A percentile compares a stretch with the other conserved stretches of the same genome.
These are phyloP conservation scores for Mnemiopsis leidyi DNA, from an alignment of 37 sponge, comb jelly and placozoan species.

Conservation along the genomic window DNA sequence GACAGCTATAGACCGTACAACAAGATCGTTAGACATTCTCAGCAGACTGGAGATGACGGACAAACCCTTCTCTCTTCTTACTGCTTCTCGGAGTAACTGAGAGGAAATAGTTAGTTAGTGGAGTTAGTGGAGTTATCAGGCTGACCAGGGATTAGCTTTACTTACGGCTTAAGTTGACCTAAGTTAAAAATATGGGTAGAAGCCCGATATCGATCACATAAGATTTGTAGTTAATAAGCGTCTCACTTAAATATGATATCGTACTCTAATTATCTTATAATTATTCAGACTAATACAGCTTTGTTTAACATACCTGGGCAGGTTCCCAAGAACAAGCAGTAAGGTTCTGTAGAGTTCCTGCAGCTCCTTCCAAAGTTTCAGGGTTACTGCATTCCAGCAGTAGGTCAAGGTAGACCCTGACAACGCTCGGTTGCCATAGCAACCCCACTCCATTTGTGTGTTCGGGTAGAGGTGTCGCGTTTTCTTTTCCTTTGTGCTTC, in stretches of 20 bases:
- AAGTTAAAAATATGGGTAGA: too few species aligned
- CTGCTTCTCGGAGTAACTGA: conserved; percentile 68
- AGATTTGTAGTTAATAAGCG: too few species aligned
- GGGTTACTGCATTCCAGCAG: conserved; percentile 73
- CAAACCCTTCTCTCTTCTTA: conserved; percentile 80
- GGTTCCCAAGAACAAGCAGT: conserved; percentile 89
- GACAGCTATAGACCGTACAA: conserved; percentile 76
- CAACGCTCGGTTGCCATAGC: conserved; percentile 87
- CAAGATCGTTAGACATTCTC: conserved; percentile 75
- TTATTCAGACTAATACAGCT: too few species aligned
- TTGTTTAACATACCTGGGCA: conserved; percentile 45
- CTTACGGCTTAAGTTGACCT: too few species aligned
- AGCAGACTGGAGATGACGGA: conserved; percentile 74
- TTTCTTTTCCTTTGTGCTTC: conserved; percentile 62
- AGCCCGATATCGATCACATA: too few species aligned
- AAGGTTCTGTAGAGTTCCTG: conserved; percentile 90
- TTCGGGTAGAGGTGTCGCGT: conserved; percentile 55
- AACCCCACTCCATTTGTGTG: conserved; percentile 73
- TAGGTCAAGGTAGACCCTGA: conserved; percentile 68
- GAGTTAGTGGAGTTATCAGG: too few species aligned
- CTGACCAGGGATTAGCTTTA: too few species aligned
- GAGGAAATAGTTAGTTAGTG: too few species aligned
- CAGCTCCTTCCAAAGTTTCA: conserved; percentile 87
- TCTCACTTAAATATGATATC: too few species aligned
- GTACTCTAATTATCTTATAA: too few species aligned